A percentile compares a stretch with the other conserved stretches of the same genome.
phyloP scores from a whole-genome alignment of 2,797 vertebrate species.

The Euphonia xanthogaster region DNA sequence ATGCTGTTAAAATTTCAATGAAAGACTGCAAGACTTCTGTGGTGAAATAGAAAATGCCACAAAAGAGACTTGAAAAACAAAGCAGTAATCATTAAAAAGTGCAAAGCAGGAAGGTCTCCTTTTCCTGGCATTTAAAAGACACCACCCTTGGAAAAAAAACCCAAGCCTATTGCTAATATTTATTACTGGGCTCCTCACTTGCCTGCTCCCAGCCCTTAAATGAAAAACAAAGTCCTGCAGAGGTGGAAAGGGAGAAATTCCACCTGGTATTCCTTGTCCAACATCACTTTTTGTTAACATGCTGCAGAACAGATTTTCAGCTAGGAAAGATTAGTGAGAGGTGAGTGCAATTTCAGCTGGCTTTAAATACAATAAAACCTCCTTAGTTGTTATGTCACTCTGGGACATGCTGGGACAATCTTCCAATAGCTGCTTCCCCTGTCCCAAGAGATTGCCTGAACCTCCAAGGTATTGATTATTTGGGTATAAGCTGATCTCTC shows the following conservation, averaged over 20 bases:
- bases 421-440: not conserved
- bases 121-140: constrained; percentile 75
- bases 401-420: not conserved
- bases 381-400: not conserved
- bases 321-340: not conserved
- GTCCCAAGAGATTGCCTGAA: not conserved
- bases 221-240: not conserved
- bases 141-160: constrained; percentile 40
- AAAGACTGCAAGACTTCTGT: not conserved
- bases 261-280: not conserved
- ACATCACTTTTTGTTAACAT: not conserved
- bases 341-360: not conserved
- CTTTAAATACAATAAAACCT: not conserved
- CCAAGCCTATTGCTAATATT: not conserved
- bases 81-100: constrained; percentile 55
- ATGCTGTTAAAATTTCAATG: not conserved
- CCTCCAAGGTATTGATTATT: not conserved
- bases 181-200: not conserved
- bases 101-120: constrained; percentile 72
- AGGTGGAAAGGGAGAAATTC: not conserved
- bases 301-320: not conserved
- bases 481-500: not conserved
- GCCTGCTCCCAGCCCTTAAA: not conserved
- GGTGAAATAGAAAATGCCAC: not conserved
- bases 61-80: constrained; percentile 47